Conservation (phyloP, 2,113 vertebrate species). For the Mus musculus region DNA sequence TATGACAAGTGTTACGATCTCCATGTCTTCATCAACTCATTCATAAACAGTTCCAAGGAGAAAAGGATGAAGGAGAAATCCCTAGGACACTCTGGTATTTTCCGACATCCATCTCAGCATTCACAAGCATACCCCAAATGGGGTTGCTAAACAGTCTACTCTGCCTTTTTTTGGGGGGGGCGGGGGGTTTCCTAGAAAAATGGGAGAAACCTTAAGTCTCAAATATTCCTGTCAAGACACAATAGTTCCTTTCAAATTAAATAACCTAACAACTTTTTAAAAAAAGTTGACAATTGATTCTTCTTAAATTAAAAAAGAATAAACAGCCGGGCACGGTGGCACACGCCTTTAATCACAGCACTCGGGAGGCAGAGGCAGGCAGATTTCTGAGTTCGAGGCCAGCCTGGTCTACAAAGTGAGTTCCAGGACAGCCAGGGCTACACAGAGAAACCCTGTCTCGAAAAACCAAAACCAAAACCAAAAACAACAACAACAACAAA, state of each 20-base stretch:
- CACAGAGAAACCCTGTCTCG: too few species aligned
- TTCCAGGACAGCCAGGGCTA: too few species aligned
- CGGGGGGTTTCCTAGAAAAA: neutral
- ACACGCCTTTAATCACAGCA: too few species aligned
- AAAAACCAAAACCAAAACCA: too few species aligned
- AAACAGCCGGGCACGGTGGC: too few species aligned
- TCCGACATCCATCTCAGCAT: neutral
- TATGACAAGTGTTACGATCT: neutral
- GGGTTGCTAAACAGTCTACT: neutral
- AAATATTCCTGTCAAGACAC: neutral
- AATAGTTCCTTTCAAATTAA: constrained; percentile 22
- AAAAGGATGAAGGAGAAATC: neutral
- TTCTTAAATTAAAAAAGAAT: neutral
- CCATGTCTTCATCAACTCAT: neutral
- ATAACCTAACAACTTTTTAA: neutral
- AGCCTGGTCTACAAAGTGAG: too few species aligned
- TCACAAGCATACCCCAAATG: neutral
- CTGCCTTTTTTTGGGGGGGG: neutral
- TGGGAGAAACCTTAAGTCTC: neutral
- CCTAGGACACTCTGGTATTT: neutral
- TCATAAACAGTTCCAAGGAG: neutral
- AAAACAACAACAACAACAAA: neutral
- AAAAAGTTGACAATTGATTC: neutral
- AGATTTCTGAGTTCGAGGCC: too few species aligned
- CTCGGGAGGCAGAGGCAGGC: too few species aligned